phyloP scores from a whole-genome alignment of 2,888 invertebrate species.

The Amphimallon solstitiale region DNA sequence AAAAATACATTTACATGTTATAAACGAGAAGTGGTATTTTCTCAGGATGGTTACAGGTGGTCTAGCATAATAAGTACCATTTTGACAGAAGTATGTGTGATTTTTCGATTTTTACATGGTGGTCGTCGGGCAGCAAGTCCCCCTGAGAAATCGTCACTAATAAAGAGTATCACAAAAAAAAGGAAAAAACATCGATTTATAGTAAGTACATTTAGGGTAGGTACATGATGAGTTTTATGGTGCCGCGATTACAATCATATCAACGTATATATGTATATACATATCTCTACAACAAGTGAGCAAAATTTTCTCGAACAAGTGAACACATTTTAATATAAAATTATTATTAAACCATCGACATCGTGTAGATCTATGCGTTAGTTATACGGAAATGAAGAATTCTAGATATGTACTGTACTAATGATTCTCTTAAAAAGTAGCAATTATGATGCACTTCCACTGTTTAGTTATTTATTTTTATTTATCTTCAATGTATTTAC shows the following conservation, averaged over 20 bases:
- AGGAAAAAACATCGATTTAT: not conserved
- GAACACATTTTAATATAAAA: slow-evolving; percentile 22
- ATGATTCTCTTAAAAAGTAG: not conserved
- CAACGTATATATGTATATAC: not conserved
- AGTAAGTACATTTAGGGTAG: not conserved
- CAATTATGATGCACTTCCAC: too few relatives aligned
- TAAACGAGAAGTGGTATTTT: too few relatives aligned
- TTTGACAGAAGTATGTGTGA: too few relatives aligned
- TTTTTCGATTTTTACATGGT: too few relatives aligned
- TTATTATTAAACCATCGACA: slow-evolving; percentile 13
- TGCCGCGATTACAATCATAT: slow-evolving; percentile 7
- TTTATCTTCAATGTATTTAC: too few relatives aligned
- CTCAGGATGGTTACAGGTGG: too few relatives aligned
- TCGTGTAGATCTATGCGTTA: slow-evolving; percentile 1
- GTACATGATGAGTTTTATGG: not conserved
- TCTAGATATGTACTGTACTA: not conserved
- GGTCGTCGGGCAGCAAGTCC: too few relatives aligned
- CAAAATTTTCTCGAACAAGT: slow-evolving; percentile 16
- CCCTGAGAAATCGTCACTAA: too few relatives aligned
- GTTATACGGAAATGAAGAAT: slow-evolving; percentile 1
- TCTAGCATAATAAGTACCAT: too few relatives aligned
- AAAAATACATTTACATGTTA: too few relatives aligned
- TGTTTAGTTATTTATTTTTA: too few relatives aligned
- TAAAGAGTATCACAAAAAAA: slow-evolving; percentile 25
- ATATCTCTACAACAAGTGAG: slow-evolving; percentile 14